Evolutionary conservation across 2,797 vertebrate genomes (phyloP).

Genomic region (Cynodonichthys magdalenae): DNA sequence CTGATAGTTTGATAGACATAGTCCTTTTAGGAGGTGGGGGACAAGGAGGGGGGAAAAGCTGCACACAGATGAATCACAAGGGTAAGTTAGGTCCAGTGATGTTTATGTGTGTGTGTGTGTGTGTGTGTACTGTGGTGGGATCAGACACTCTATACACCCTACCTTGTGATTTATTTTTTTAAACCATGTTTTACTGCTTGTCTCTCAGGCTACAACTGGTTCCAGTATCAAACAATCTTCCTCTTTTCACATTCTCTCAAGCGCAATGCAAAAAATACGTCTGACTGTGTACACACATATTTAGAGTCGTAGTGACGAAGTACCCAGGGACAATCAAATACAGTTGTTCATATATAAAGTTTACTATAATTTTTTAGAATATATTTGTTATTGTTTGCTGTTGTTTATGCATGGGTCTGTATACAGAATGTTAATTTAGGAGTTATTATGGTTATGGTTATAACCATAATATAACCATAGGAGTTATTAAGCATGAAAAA

Average conservation of each 20-base stretch:
- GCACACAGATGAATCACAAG: constrained; percentile 22
- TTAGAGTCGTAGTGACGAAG: neutral
- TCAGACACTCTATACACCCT: constrained; percentile 37
- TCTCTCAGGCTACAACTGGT: constrained; percentile 55
- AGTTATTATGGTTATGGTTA: no score
- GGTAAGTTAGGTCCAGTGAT: constrained; percentile 55
- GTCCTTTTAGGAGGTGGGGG: constrained; percentile 27
- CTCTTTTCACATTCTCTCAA: constrained; percentile 56
- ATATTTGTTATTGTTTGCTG: no score
- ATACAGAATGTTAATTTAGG: no score
- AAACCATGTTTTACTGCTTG: constrained; percentile 60
- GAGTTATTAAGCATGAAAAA: no score
- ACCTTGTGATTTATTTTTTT: constrained; percentile 68
- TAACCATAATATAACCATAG: no score
- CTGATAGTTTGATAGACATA: constrained; percentile 71
- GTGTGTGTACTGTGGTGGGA: neutral
- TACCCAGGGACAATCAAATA: neutral
- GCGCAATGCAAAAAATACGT: neutral
- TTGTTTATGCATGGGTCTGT: neutral
- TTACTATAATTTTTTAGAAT: no score
- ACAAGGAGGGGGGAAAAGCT: constrained; percentile 32
- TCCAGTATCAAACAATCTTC: constrained; percentile 66
- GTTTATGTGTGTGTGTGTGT: neutral
- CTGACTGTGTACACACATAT: neutral
- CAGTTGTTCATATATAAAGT: neutral